Evolutionary conservation across 2,888 invertebrate species (phyloP), one percentile per base, ranked within the genome.

Genomic region (Temnothorax ravouxi): DNA sequence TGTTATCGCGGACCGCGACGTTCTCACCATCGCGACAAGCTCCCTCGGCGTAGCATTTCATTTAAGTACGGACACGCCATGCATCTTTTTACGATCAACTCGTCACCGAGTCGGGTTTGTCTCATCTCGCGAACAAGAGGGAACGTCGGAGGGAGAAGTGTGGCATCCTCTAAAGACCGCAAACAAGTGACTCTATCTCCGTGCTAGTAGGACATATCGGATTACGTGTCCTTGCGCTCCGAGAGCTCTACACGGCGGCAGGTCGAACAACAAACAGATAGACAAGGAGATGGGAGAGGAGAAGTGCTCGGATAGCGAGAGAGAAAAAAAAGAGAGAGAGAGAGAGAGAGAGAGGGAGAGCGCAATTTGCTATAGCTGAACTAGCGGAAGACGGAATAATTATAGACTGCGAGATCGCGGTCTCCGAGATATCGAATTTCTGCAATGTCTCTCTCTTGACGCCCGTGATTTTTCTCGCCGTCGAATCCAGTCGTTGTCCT

Each of bases 111-210:
- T 89, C 92, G 92, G 34, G 93, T 93, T 93, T 91, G 93, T 93
- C 92, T 93, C 92, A 92, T 92, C 93, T 89, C 69, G 84, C 76
- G 56, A n/a, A 8, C n/a, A 50, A 56, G 66, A 64, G 5, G 15
- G 25, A 9, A 54, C 50, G 34, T 29, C 29, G 52, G 62, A 25
- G 54, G 61, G 41, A 66, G 56, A 62, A 56, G 44, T 52, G 64
- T 38, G 62, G 83, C 75, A 66, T 84, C 77, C 79, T 87, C 84
- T 84, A 86, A 86, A 86, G 87, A 85, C 87, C 75, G 86, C 86
- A 87, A 91, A 90, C 92, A 89, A 93, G 92, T 93, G 93, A 93
- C 93, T 93, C 93, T 93, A 93, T 93, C 94, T 92, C 86, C 87
- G 84, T 84, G 89, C 90, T 91, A 91, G 92, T 92, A 91, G 92